These are phyloP conservation scores for Micronycteris hirsuta DNA, from an alignment of 2,113 vertebrate species.

Conservation along the genomic window DNA sequence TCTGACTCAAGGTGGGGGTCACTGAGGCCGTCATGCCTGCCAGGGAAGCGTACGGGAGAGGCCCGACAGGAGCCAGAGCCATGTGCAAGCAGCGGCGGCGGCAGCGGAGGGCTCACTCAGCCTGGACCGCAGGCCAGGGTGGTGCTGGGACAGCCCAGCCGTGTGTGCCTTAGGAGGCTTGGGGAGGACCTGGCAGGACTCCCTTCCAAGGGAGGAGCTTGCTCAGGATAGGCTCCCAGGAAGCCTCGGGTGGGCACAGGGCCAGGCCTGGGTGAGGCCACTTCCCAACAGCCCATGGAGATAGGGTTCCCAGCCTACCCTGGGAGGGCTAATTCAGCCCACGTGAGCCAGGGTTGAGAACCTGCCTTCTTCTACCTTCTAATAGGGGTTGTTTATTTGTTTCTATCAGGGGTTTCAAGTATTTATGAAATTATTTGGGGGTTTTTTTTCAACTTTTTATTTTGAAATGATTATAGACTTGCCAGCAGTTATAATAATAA, in stretches of 20 bases:
- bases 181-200: constrained; percentile 11
- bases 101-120: not conserved
- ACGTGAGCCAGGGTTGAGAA: fast-evolving
- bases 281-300: not conserved
- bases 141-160: constrained; percentile 30
- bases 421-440: not conserved
- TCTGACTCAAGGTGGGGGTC: constrained; percentile 57
- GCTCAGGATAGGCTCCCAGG: not conserved
- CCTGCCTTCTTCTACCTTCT: not conserved
- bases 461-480: not conserved
- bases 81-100: not conserved
- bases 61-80: not conserved
- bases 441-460: not conserved
- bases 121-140: constrained; percentile 12
- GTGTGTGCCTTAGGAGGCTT: constrained; percentile 35
- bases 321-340: not conserved
- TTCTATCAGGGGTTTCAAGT: not conserved
- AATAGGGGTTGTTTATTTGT: not conserved
- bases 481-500: not conserved
- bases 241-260: not conserved
- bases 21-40: constrained; percentile 42
- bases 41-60: constrained; percentile 16
- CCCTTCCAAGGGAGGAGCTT: not conserved
- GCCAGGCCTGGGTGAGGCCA: not conserved
- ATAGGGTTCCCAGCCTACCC: not conserved